These are phyloP conservation scores for Myotis myotis DNA, from an alignment of 2,797 vertebrate species.

Conservation along the genomic window DNA sequence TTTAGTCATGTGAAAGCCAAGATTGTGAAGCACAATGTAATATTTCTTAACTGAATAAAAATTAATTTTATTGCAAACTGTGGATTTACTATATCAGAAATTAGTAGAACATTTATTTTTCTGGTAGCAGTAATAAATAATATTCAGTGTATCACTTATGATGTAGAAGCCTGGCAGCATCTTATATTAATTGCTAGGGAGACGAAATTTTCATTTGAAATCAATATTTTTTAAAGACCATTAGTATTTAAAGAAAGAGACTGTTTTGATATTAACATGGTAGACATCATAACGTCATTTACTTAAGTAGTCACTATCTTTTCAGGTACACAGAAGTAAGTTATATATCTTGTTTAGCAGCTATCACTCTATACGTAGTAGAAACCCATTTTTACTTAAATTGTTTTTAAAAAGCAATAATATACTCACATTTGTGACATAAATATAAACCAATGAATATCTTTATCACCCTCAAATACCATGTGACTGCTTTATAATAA, in stretches of 20 bases:
- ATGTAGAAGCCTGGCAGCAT: neutral
- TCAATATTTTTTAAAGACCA: neutral
- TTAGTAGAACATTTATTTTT: conserved; percentile 23
- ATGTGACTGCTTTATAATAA: neutral
- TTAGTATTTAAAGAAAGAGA: conserved; percentile 19
- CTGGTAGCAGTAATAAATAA: neutral
- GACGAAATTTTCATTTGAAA: conserved; percentile 18
- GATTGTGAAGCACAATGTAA: neutral
- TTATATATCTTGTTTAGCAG: neutral
- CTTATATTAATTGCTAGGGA: neutral
- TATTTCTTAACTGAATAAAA: neutral
- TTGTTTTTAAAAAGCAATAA: neutral
- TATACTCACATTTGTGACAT: conserved; percentile 19
- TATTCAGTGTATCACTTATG: neutral
- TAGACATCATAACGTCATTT: neutral
- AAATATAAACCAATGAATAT: conserved; percentile 37
- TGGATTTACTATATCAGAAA: neutral
- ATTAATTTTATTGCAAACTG: neutral
- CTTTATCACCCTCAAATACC: neutral
- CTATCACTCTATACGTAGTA: neutral
- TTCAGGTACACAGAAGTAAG: neutral
- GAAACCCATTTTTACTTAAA: neutral
- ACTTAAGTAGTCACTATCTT: neutral
- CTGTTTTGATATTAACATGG: neutral
- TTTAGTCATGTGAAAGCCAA: neutral